phyloP scores from a whole-genome alignment of 2,888 invertebrate genomes.

The Drosophila nr. perissopoda region DNA sequence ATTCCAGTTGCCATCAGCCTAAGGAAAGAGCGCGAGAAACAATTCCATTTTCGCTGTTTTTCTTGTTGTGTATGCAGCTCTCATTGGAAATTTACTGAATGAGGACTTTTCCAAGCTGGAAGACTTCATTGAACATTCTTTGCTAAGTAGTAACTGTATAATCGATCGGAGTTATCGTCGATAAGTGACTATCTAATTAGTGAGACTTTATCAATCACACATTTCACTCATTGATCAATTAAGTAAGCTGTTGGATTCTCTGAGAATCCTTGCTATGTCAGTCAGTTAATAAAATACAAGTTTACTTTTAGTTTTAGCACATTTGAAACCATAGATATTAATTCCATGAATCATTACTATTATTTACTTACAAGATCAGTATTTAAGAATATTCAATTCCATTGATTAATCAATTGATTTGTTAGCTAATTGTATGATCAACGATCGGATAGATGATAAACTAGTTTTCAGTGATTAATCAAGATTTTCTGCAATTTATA shows the following conservation, averaged over 20 bases:
- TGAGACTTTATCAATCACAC: neutral
- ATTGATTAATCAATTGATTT: conserved; percentile 1
- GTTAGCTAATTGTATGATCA: neutral
- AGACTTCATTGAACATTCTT: conserved; percentile 1
- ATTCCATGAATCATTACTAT: too few relatives aligned
- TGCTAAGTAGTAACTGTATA: neutral
- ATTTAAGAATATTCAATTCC: neutral
- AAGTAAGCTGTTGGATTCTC: neutral
- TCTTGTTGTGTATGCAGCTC: conserved; percentile 17
- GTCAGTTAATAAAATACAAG: neutral
- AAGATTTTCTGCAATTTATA: neutral
- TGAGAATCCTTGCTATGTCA: neutral
- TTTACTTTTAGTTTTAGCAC: neutral
- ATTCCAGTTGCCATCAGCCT: conserved; percentile 37
- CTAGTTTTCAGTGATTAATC: neutral
- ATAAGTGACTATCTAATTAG: neutral
- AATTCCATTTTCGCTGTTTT: conserved; percentile 15
- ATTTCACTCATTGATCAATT: neutral
- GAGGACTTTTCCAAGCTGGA: neutral
- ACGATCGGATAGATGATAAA: neutral
- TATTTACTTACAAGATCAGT: neutral
- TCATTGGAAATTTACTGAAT: conserved; percentile 29
- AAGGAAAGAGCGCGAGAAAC: neutral
- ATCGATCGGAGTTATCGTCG: neutral
- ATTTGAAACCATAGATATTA: neutral